Percentiles rank a stretch among this genome's conserved stretches.
These are phyloP conservation scores for Scotopteryx bipunctaria DNA, from an alignment of 2,888 invertebrate genomes.

Conservation along the genomic window DNA sequence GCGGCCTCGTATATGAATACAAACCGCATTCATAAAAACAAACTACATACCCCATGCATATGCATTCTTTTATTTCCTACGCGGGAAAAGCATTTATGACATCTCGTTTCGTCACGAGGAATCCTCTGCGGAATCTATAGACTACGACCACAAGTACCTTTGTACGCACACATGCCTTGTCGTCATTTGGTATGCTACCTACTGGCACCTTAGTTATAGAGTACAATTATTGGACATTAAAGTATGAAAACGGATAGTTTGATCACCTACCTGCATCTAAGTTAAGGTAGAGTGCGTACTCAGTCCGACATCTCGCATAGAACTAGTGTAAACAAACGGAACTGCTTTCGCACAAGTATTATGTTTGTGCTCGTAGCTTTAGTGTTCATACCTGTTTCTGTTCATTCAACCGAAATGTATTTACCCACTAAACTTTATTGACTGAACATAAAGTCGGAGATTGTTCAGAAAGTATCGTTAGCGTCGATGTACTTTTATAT, in stretches of 20 bases:
- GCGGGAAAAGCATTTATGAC: slow-evolving; percentile 25
- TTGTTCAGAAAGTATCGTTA: slow-evolving; percentile 25
- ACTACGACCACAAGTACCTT: background rate
- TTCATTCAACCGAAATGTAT: slow-evolving; percentile 13
- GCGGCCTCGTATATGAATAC: slow-evolving; percentile 1
- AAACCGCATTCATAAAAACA: slow-evolving; percentile 12
- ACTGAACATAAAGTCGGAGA: slow-evolving; percentile 21
- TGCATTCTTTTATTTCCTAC: slow-evolving; percentile 17
- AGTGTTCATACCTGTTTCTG: slow-evolving; percentile 11
- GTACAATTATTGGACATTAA: background rate
- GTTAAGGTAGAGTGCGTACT: background rate
- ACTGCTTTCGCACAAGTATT: slow-evolving; percentile 3
- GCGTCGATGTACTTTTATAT: slow-evolving; percentile 4
- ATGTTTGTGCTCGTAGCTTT: slow-evolving; percentile 7
- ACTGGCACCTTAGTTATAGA: background rate
- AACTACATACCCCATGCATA: slow-evolving; percentile 9
- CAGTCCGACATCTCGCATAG: slow-evolving; percentile 1
- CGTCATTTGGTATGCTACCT: background rate
- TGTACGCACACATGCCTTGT: background rate
- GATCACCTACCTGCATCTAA: background rate
- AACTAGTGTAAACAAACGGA: slow-evolving; percentile 2
- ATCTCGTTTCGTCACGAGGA: slow-evolving; percentile 14
- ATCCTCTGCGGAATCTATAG: slow-evolving; percentile 5
- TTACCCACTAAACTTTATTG: slow-evolving; percentile 17
- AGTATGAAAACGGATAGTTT: background rate